These are phyloP conservation scores for Galbula dea DNA, from an alignment of 2,113 vertebrate genomes.

Conservation along the genomic window DNA sequence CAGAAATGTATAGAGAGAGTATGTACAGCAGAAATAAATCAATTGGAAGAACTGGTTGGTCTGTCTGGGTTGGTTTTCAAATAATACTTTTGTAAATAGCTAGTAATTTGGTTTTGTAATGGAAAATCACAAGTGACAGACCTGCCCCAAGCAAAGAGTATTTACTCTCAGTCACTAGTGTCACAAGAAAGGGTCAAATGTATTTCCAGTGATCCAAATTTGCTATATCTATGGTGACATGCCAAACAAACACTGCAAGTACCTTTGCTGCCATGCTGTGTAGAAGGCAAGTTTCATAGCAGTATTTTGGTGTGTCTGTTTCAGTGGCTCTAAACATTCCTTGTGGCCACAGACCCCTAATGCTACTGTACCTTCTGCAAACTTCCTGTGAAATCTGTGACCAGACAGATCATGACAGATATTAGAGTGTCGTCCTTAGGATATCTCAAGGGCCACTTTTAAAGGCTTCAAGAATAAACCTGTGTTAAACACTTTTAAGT, in stretches of 20 bases:
- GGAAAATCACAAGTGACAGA: not conserved
- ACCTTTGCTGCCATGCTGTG: not conserved
- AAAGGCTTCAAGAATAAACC: not conserved
- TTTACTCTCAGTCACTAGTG: not conserved
- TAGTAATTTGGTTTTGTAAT: not conserved
- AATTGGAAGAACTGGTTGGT: not conserved
- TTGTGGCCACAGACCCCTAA: not conserved
- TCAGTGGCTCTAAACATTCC: not conserved
- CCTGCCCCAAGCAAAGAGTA: not conserved
- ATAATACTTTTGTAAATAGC: not conserved
- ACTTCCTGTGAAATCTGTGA: not conserved
- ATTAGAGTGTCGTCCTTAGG: not conserved
- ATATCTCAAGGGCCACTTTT: not conserved
- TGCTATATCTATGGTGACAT: not conserved
- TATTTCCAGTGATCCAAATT: not conserved
- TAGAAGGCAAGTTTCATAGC: not conserved
- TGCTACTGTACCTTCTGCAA: not conserved
- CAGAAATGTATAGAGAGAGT: not conserved
- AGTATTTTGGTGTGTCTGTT: not conserved
- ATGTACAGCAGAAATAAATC: not conserved
- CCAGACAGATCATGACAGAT: not conserved
- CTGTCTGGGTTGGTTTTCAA: not conserved
- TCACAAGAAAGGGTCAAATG: not conserved
- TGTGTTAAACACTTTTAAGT: not conserved
- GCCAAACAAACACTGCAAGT: not conserved